Base-by-base conservation (phyloP, 2,113 vertebrate genomes). In the Microtus oregoni region DNA sequence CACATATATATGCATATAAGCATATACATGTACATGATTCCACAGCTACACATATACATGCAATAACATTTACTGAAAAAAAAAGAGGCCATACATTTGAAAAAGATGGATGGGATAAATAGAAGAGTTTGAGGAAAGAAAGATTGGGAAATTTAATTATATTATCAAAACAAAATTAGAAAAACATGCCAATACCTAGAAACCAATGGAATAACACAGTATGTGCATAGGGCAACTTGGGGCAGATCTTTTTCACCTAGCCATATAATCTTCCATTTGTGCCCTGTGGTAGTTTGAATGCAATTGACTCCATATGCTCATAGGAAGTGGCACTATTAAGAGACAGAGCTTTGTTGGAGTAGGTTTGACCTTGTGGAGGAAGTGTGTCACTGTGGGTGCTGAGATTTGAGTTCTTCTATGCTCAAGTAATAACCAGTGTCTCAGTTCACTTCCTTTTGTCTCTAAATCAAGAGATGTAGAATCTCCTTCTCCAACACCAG, bases 201-300 rank as follows among this genome's bases (percentile, higher is more conserved):
- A 50, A 9, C 20, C 67, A 86, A 28, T n/a, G 12, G n/a, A 38
- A 13, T 6, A 44, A 67, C 15, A 70, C 22, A 38, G 22, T n/a
- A 24, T 41, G 2, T 47, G 20, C 24, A 1, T 0, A 55, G 55
- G 8, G 7, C 26, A 28, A 52, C 28, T 55, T 28, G 61, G 20
- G 7, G 14, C 73, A 81, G 44, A 41, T 0, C 0, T 44, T 5
- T 32, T 50, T 22, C 15, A 83, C 9, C n/a, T n/a, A 35, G 24
- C 2, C 14, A 3, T 0, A 2, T 15, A 3, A 9, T 6, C 20
- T 63, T 79, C 10, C 13, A 63, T 70, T 67, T n/a, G 1, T 2
- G 32, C 7, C 30, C 32, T 70, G 30, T 70, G 32, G 14, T 70
- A 15, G 5, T 70, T 35, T 35, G 30, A 70, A 70, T 70, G 67